Evolutionary conservation across 2,113 vertebrate species (phyloP), one percentile per base, ranked within the genome.

Genomic region (Limnothrissa miodon): DNA sequence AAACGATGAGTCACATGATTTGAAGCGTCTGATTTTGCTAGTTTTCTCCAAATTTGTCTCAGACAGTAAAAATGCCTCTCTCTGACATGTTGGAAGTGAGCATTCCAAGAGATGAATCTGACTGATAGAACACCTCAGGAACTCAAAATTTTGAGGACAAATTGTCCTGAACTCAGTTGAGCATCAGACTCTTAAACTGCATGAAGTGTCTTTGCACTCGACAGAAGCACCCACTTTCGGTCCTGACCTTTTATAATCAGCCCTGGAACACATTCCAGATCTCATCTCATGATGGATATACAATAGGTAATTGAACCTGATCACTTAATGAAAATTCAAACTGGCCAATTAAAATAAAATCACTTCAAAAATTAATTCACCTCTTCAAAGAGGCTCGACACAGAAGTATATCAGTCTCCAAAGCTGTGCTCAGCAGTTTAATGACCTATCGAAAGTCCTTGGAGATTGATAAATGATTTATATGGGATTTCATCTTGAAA

Each of bases 391-490:
- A 62, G 59, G 25, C 23, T 25, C 25, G 59, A 62, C 25, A 62
- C 59, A 62, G 66, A 74, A 36, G 33, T 74, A 74, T 36, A 10
- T 15, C 7, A 74, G 66, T 5, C 66, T 74, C 66, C 33, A 29
- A 15, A 36, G 13, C 29, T 29, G 29, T 29, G 33, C 66, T 74
- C 13, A 11, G 10, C 59, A 36, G 66, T 74, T 74, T 74, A 74
- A 74, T 74, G 66, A 36, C 66, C 66, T 74, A 74, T 36, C 66
- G 29, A 36, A 74, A 74, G 29, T 74, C 66, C 66, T 74, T 29
- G 4, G 66, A 74, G 66, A 36, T 74, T 74, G 66, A 74, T 62
- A 62, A 62, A 62, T 74, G 66, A 74, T 74, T 74, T 74, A 74
- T 33, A 33, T 33, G 66, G 66, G 66, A 74, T 74, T 33, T 36